These are phyloP conservation scores for Myzus persicae DNA, from an alignment of 1,140 invertebrate species.

Conservation along the genomic window DNA sequence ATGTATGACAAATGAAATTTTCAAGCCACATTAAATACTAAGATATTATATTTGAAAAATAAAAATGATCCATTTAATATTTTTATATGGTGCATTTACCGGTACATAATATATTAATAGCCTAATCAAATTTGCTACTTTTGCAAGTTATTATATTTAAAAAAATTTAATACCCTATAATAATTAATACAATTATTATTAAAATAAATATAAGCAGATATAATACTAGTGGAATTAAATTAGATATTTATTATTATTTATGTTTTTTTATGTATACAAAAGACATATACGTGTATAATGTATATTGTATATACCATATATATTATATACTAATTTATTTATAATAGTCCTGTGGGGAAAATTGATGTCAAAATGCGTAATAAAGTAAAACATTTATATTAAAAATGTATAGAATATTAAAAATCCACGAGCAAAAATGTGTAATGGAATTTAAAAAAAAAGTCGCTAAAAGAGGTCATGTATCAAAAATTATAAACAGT, in stretches of 20 bases:
- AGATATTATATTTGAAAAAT: background rate
- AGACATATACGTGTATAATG: background rate
- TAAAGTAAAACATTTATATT: conserved; percentile 9
- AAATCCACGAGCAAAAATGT: background rate
- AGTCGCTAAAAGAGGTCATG: conserved; percentile 26
- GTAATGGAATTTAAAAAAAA: conserved; percentile 3
- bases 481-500: conserved; percentile 23
- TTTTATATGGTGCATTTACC: background rate
- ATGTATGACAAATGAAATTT: background rate
- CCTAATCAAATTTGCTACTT: background rate
- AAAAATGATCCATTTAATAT: background rate
- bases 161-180: background rate
- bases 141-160: background rate
- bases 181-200: background rate
- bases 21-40: background rate
- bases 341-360: background rate
- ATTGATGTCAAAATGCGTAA: background rate
- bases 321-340: background rate
- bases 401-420: conserved; percentile 20
- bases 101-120: background rate
- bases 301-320: background rate
- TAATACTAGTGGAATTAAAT: background rate
- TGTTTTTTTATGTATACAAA: background rate
- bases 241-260: conserved; percentile 15
- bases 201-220: background rate